phyloP scores from a whole-genome alignment of 2,113 vertebrate genomes.

The Amia ocellicauda region DNA sequence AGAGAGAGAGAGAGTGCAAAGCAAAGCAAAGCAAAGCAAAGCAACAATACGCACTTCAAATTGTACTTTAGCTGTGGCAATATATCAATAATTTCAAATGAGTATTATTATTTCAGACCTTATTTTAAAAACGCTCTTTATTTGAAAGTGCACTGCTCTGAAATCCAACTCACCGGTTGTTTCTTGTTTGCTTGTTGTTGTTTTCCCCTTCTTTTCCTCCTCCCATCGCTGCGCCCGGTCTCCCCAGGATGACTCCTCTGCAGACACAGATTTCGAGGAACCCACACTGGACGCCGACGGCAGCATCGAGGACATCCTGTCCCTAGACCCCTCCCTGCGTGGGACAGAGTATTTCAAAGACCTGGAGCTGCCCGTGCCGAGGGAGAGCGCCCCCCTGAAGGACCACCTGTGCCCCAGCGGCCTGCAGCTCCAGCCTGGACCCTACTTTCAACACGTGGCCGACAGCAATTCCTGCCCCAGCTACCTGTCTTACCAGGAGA shows the following conservation, averaged over 20 bases:
- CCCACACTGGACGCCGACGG: slow-evolving; percentile 49
- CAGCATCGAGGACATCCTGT: slow-evolving; percentile 75
- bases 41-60: no score
- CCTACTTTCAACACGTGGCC: neutral
- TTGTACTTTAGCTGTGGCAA: no score
- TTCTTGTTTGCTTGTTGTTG: no score
- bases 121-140: no score
- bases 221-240: no score
- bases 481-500: slow-evolving; percentile 26
- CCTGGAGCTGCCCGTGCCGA: slow-evolving; percentile 48
- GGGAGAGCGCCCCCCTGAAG: fast-evolving
- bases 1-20: no score
- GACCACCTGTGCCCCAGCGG: neutral
- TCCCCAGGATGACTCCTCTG: slow-evolving; percentile 71
- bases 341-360: slow-evolving; percentile 79
- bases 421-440: neutral
- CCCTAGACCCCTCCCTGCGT: slow-evolving; percentile 62
- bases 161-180: no score
- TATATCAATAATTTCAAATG: no score
- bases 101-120: no score
- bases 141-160: no score
- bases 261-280: slow-evolving; percentile 61
- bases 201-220: neutral
- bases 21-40: no score
- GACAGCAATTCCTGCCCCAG: neutral